Evolutionary conservation across 92 coral and sea anemone species (phyloP).

Genomic region (Heliopora coerulea): DNA sequence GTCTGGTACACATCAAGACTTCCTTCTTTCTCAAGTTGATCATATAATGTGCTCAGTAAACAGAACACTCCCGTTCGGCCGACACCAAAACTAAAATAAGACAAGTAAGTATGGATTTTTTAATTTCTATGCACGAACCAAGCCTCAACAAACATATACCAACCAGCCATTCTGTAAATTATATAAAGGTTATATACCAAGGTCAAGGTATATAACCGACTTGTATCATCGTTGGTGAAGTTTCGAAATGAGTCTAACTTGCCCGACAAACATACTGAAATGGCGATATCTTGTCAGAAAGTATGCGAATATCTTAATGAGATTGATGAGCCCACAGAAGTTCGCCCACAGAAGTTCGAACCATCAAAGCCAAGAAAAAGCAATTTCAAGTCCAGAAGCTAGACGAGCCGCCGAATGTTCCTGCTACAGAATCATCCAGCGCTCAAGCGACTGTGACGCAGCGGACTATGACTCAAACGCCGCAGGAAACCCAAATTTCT

Average conservation of each 20-base stretch:
- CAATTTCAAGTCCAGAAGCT: conserved; percentile 30
- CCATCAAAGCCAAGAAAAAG: conserved; percentile 26
- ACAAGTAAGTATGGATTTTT: neutral
- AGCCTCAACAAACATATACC: neutral
- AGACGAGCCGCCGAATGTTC: conserved; percentile 6
- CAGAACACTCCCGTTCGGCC: conserved; percentile 96
- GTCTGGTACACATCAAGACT: conserved; percentile 73
- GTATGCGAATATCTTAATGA: too few species aligned
- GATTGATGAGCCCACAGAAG: too few species aligned
- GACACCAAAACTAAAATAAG: conserved; percentile 63
- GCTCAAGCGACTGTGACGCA: neutral
- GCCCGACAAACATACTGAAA: too few species aligned
- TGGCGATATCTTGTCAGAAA: too few species aligned
- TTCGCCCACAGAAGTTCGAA: conserved; percentile 38
- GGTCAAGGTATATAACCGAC: too few species aligned
- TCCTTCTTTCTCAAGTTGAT: conserved; percentile 70
- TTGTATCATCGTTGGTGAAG: too few species aligned
- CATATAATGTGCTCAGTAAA: conserved; percentile 73
- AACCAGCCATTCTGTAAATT: too few species aligned
- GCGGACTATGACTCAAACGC: neutral
- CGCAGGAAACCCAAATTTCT: neutral
- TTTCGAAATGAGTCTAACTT: too few species aligned
- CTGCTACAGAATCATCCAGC: conserved; percentile 1
- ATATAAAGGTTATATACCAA: too few species aligned
- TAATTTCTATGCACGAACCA: neutral